Evolutionary conservation across 2,797 vertebrate species (phyloP).

Genomic region (Gorsachius magnificus): DNA sequence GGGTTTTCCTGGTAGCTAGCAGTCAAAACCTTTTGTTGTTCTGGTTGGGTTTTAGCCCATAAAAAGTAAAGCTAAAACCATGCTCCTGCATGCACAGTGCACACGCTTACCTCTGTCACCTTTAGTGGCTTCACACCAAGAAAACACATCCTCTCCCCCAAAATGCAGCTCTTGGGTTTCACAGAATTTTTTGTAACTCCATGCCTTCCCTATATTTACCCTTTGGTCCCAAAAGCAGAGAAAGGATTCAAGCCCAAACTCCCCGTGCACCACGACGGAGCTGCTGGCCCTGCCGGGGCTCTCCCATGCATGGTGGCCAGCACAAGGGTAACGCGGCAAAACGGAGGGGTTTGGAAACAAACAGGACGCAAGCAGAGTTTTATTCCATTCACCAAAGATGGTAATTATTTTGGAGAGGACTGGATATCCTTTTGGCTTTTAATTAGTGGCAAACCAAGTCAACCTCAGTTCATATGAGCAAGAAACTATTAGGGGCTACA

Average conservation of each 20-base stretch:
- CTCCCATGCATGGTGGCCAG: neutral
- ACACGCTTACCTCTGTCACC: fast-evolving
- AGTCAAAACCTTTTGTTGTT: neutral
- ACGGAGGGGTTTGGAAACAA: neutral
- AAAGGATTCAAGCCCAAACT: neutral
- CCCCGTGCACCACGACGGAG: neutral
- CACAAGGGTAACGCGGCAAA: fast-evolving
- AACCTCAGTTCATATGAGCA: neutral
- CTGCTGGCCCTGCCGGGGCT: neutral
- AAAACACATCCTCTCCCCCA: neutral
- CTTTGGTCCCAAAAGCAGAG: neutral
- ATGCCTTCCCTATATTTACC: neutral
- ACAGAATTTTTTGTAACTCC: neutral
- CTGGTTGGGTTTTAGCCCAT: neutral
- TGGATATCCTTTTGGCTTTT: neutral
- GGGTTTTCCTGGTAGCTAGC: neutral
- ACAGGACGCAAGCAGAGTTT: neutral
- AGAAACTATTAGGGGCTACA: neutral
- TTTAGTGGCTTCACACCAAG: neutral
- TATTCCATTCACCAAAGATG: neutral
- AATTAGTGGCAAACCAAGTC: conserved; percentile 50
- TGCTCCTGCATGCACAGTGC: neutral
- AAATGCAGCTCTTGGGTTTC: neutral
- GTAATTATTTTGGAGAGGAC: conserved; percentile 9
- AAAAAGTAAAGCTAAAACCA: neutral